Evolutionary conservation across 2,113 vertebrate species (phyloP), one percentile per base, ranked within the genome.

Genomic region (Theristicus caerulescens): DNA sequence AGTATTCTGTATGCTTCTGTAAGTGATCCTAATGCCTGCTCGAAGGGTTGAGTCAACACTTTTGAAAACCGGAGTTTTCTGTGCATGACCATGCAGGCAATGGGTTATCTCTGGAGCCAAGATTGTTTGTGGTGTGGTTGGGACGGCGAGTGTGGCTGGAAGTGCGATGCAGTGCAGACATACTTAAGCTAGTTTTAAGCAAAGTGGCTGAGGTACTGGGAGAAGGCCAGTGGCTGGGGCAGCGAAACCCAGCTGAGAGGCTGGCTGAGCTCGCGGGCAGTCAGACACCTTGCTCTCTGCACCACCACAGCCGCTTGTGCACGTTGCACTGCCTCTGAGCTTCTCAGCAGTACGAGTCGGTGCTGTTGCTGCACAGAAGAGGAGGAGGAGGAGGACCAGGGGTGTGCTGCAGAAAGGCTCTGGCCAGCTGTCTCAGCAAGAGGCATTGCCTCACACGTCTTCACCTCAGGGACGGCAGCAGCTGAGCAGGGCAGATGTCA

Each of bases 1-100:
- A 96, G 95, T 89, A 44, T 89, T 79, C 93, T 87, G 57, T 94
- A 85, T 92, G 38, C 79, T 91, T 89, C 88, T 85, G 47, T 54
- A 73, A 72, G 72, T 9, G 69, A 86, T 71, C 69, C 27, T 47
- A 49, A 58, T 52, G 72, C 69, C 57, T 31, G 32, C 66, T 42
- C 71, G 73, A 74, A 71, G 46, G 24, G 4, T 32, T 69, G 92
- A 94, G 71, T 36, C 79, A 92, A 87, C 0, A 0, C 59, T 88
- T 82, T n/a, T 2, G 32, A 52, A 86, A 85, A 62, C 2, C 34
- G 55, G 66, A 40, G 36, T 70, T 83, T 86, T 90, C 90, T 70
- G 31, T 51, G 44, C 55, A 17, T n/a, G 72, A 25, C 66, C 64
- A 16, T 1, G 13, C 55, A 61, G 85, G 49, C 67, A 34, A 7